Evolutionary conservation across 2,888 invertebrate genomes (phyloP).

Genomic region (Cheiracanthium punctorium): DNA sequence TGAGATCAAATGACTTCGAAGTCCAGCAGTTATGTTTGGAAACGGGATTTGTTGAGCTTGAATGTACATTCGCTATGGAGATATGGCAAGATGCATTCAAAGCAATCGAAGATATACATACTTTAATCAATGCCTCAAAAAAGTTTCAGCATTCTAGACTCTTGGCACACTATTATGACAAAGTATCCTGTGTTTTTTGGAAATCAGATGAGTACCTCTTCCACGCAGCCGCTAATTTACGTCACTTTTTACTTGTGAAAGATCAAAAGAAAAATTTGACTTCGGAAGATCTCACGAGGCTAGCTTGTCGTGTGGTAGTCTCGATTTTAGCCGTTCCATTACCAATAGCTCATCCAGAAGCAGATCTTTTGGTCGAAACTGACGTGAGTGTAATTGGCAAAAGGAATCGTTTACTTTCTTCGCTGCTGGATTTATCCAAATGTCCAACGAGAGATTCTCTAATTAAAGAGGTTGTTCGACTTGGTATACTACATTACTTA

Average conservation of each 20-base stretch:
- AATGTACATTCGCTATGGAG: slow-evolving; percentile 30
- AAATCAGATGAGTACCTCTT: slow-evolving; percentile 25
- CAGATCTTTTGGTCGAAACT: slow-evolving; percentile 28
- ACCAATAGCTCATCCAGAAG: background rate
- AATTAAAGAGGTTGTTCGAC: slow-evolving; percentile 18
- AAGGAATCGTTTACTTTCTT: slow-evolving; percentile 20
- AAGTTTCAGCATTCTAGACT: slow-evolving; percentile 7
- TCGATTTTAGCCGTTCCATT: slow-evolving; percentile 30
- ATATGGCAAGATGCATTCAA: slow-evolving; percentile 49
- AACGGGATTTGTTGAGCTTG: slow-evolving; percentile 30
- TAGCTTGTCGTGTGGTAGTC: slow-evolving; percentile 34
- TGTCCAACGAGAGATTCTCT: slow-evolving; percentile 19
- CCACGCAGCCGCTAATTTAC: slow-evolving; percentile 48
- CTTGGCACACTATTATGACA: slow-evolving; percentile 40
- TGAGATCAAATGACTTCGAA: slow-evolving; percentile 9
- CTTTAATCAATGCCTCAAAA: slow-evolving; percentile 17
- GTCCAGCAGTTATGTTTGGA: slow-evolving; percentile 21
- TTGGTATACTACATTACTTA: background rate
- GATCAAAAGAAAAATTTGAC: slow-evolving; percentile 27
- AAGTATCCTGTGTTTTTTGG: slow-evolving; percentile 26
- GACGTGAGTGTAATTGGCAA: slow-evolving; percentile 12
- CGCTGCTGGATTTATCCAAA: slow-evolving; percentile 14
- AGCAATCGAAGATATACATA: slow-evolving; percentile 34
- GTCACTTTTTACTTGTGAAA: slow-evolving; percentile 14
- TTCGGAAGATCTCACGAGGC: background rate